Conservation (phyloP, 2,888 invertebrate species). For the Pyrrhia umbra region DNA sequence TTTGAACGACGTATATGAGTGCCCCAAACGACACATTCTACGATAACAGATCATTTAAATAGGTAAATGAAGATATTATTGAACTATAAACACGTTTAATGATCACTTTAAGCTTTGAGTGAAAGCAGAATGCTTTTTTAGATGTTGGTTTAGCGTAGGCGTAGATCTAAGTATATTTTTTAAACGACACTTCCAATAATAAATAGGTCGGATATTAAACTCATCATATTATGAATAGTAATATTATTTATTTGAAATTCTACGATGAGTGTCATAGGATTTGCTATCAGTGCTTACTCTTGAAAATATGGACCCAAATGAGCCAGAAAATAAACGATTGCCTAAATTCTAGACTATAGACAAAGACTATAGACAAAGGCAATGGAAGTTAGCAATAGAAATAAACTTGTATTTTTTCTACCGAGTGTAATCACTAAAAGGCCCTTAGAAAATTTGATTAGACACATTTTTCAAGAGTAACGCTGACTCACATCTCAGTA, state of each 20-base stretch:
- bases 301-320: too few relatives aligned
- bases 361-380: not conserved
- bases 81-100: not conserved
- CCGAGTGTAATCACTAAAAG: not conserved
- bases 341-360: too few relatives aligned
- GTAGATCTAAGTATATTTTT: too few relatives aligned
- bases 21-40: conserved; percentile 32
- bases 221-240: too few relatives aligned
- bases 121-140: not conserved
- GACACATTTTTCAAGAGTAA: conserved; percentile 35
- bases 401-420: too few relatives aligned
- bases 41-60: not conserved
- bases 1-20: conserved; percentile 60
- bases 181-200: too few relatives aligned
- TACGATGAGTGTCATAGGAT: too few relatives aligned
- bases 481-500: conserved; percentile 48
- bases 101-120: not conserved
- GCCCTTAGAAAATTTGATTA: conserved; percentile 36
- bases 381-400: conserved; percentile 4
- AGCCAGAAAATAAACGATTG: too few relatives aligned
- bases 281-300: too few relatives aligned
- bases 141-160: not conserved
- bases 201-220: too few relatives aligned
- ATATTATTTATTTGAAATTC: too few relatives aligned
- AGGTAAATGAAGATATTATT: not conserved